Conservation (phyloP, 2,888 invertebrate species). For the Tineola bisselliella region DNA sequence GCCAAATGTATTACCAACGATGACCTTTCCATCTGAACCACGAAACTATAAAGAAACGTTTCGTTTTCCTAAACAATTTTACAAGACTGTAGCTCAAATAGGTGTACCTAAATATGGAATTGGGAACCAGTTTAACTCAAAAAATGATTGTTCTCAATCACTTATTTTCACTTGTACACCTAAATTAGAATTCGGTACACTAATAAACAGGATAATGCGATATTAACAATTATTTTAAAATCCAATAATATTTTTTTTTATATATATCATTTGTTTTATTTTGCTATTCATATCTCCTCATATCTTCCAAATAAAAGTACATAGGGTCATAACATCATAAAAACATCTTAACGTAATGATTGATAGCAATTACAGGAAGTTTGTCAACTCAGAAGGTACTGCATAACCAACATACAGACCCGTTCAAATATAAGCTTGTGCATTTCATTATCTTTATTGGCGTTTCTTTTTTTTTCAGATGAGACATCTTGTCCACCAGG, state of each 20-base stretch:
- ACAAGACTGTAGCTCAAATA: too few species aligned
- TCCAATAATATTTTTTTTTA: too few species aligned
- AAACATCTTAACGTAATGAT: too few species aligned
- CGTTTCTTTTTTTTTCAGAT: slow-evolving; percentile 24
- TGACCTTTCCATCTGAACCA: slow-evolving; percentile 23
- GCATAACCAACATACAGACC: too few species aligned
- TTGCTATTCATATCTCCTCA: too few species aligned
- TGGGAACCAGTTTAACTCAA: not conserved
- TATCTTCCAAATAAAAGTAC: not conserved
- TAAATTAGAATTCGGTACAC: slow-evolving; percentile 25
- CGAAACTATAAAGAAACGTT: not conserved
- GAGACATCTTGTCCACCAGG: slow-evolving; percentile 33
- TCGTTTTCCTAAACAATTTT: not conserved
- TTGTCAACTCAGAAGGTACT: too few species aligned
- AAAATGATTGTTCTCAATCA: slow-evolving; percentile 27
- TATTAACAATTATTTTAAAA: not conserved
- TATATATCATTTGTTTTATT: too few species aligned
- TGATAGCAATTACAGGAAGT: too few species aligned
- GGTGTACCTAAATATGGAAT: too few species aligned
- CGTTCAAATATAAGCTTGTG: too few species aligned
- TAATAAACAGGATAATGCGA: not conserved
- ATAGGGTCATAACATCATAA: not conserved
- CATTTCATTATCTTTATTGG: too few species aligned
- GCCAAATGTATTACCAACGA: slow-evolving; percentile 48
- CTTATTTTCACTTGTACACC: slow-evolving; percentile 36